These are phyloP conservation scores for Lathamus discolor DNA, from an alignment of 2,113 vertebrate species.

Conservation along the genomic window DNA sequence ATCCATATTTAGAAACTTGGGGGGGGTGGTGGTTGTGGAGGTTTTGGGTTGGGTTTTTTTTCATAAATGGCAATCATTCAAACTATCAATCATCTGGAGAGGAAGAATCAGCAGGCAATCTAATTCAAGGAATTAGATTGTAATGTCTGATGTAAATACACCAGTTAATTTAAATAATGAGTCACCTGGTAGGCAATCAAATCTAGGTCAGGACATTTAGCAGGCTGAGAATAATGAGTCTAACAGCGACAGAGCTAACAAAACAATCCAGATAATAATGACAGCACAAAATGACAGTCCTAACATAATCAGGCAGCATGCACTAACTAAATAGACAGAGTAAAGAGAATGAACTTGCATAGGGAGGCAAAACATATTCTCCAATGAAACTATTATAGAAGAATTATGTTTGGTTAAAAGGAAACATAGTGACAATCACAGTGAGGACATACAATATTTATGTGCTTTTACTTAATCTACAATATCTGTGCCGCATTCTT, in stretches of 20 bases:
- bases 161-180: constrained; percentile 72
- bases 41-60: not conserved
- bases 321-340: constrained; percentile 45
- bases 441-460: constrained; percentile 47
- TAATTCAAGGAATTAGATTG: constrained; percentile 63
- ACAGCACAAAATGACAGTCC: constrained; percentile 55
- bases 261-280: constrained; percentile 62
- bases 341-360: constrained; percentile 40
- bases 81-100: constrained; percentile 56
- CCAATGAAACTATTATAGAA: constrained; percentile 53
- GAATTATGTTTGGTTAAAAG: constrained; percentile 60
- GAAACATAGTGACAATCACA: constrained; percentile 36
- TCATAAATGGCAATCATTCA: constrained; percentile 21
- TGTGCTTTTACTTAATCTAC: not conserved
- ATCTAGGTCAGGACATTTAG: constrained; percentile 71
- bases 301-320: constrained; percentile 50
- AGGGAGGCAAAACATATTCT: constrained; percentile 52
- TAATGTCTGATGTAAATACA: constrained; percentile 61
- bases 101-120: constrained; percentile 57
- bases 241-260: constrained; percentile 64
- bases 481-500: not conserved
- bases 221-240: constrained; percentile 67
- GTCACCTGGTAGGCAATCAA: constrained; percentile 70
- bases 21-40: not conserved
- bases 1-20: not conserved